These are phyloP conservation scores for Cephus cinctus DNA, from an alignment of 1,140 invertebrate species.

Conservation along the genomic window DNA sequence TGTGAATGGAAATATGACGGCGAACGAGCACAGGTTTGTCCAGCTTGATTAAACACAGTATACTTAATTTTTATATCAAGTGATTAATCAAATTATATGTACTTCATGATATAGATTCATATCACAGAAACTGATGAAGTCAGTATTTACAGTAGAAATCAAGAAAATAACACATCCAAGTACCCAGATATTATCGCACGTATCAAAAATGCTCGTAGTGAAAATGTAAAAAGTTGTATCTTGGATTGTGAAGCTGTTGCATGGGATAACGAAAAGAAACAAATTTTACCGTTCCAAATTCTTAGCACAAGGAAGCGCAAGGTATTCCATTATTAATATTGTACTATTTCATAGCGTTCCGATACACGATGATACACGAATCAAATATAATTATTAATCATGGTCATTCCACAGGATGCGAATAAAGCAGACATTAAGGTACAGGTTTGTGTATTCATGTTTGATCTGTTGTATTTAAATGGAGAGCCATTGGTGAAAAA, in stretches of 20 bases:
- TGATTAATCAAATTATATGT: background rate
- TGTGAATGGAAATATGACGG: conserved; percentile 99
- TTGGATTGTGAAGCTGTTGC: conserved; percentile 97
- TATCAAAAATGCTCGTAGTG: conserved; percentile 62
- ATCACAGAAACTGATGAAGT: conserved; percentile 67
- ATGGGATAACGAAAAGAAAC: conserved; percentile 86
- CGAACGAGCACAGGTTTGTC: conserved; percentile 88
- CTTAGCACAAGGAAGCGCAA: conserved; percentile 95
- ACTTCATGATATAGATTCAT: conserved; percentile 67
- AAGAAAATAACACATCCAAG: conserved; percentile 97
- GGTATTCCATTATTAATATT: conserved; percentile 55
- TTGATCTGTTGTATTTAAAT: conserved; percentile 96
- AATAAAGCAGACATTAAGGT: conserved; percentile 90
- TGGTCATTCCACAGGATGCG: conserved; percentile 69
- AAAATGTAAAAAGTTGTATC: conserved; percentile 79
- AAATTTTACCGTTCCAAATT: conserved; percentile 97
- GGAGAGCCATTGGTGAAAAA: conserved; percentile 81
- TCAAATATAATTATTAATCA: conserved; percentile 14
- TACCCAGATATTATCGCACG: conserved; percentile 94
- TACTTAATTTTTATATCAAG: background rate
- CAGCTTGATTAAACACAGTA: background rate
- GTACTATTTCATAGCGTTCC: background rate
- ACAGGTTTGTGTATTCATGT: conserved; percentile 96
- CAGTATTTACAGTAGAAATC: conserved; percentile 93
- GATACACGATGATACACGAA: conserved; percentile 8